These are phyloP conservation scores for Morpho helenor DNA, from an alignment of 2,888 invertebrate genomes.

Conservation along the genomic window DNA sequence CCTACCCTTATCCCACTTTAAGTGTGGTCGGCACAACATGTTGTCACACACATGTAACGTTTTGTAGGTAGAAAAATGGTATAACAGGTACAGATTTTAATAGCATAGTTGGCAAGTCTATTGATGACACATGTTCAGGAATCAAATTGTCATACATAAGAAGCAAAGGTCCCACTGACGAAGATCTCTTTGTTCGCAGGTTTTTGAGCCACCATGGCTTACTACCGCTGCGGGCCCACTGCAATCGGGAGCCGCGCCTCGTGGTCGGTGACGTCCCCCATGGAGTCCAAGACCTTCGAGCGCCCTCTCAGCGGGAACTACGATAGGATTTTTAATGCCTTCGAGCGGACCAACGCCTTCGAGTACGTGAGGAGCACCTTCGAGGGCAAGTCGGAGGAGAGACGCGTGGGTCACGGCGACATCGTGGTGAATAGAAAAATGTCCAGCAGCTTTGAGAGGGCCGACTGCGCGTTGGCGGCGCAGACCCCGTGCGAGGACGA, in stretches of 20 bases:
- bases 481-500: conserved; percentile 77
- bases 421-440: conserved; percentile 67
- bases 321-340: conserved; percentile 73
- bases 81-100: neutral
- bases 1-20: too few species aligned
- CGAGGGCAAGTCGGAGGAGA: conserved; percentile 45
- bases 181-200: conserved; percentile 37
- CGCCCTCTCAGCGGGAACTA: conserved; percentile 70
- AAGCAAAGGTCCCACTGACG: neutral
- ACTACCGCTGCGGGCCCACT: conserved; percentile 68
- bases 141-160: neutral
- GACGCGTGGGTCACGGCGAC: conserved; percentile 60
- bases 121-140: neutral
- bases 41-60: too few species aligned
- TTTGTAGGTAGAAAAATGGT: too few species aligned
- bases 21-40: too few species aligned
- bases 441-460: conserved; percentile 69
- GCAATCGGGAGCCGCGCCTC: conserved; percentile 72
- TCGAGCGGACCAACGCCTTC: conserved; percentile 73
- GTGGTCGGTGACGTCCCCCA: conserved; percentile 74
- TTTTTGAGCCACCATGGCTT: conserved; percentile 54
- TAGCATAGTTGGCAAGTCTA: neutral
- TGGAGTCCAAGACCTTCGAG: conserved; percentile 56
- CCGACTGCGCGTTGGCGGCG: conserved; percentile 73
- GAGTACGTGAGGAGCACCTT: conserved; percentile 56